phyloP scores from a whole-genome alignment of 2,113 vertebrate genomes.

The Anarhynchus alexandrinus region DNA sequence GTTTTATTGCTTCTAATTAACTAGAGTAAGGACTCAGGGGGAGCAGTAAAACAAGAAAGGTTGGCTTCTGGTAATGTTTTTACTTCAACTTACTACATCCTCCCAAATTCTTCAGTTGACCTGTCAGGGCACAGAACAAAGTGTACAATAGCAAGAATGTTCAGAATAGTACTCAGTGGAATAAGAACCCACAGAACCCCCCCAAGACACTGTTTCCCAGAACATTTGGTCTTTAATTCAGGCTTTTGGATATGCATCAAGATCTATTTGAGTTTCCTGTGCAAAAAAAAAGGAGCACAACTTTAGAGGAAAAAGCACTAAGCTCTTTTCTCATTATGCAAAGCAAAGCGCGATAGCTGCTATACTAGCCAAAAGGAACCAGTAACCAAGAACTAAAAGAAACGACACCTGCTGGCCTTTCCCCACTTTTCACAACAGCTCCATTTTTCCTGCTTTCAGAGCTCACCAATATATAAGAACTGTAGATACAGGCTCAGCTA shows the following conservation, averaged over 20 bases:
- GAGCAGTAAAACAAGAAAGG: background rate
- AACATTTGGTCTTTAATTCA: background rate
- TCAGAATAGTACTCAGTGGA: background rate
- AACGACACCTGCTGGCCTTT: background rate
- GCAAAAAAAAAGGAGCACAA: accelerated
- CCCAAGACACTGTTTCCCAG: background rate
- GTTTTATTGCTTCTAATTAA: background rate
- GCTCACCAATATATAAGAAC: accelerated
- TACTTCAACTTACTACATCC: background rate
- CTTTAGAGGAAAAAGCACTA: background rate
- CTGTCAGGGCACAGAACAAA: background rate
- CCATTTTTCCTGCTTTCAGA: background rate
- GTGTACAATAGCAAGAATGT: background rate
- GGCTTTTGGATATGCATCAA: background rate
- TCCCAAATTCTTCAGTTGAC: background rate
- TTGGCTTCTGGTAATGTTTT: background rate
- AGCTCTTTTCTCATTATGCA: background rate
- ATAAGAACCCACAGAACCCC: background rate
- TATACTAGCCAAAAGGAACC: background rate
- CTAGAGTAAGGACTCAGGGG: background rate
- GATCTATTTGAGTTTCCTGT: background rate
- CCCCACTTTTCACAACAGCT: background rate
- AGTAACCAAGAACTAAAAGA: background rate
- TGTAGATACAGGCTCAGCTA: background rate
- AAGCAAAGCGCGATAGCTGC: background rate